These are phyloP conservation scores for Rhinichthys osculus DNA, from an alignment of 2,797 vertebrate genomes.

Conservation along the genomic window DNA sequence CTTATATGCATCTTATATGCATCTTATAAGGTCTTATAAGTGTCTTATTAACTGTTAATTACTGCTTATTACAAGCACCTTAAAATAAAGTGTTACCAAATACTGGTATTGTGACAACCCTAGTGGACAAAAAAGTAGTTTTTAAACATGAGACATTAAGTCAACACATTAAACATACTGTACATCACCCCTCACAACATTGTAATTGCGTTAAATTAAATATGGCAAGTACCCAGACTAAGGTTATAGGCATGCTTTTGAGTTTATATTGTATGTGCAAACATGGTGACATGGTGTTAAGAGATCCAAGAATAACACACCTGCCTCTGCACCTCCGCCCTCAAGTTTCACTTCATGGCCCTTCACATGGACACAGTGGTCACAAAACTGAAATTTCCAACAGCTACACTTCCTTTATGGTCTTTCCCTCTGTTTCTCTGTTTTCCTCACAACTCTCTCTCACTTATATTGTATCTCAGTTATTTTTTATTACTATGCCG, in stretches of 20 bases:
- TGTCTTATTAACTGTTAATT: too few species aligned
- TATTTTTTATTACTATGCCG: not conserved
- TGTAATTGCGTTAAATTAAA: conserved; percentile 19
- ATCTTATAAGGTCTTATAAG: too few species aligned
- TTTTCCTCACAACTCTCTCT: not conserved
- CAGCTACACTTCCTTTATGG: conserved; percentile 24
- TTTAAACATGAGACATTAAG: not conserved
- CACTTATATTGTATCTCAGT: not conserved
- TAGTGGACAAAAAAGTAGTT: not conserved
- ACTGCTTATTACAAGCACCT: too few species aligned
- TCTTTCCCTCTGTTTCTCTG: conserved; percentile 26
- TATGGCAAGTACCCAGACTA: not conserved
- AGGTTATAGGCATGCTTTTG: conserved; percentile 19
- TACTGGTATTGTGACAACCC: not conserved
- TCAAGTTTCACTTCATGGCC: conserved; percentile 5
- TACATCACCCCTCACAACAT: not conserved
- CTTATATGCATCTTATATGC: too few species aligned
- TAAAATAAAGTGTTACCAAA: too few species aligned
- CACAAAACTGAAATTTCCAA: conserved; percentile 36
- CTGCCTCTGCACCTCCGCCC: not conserved
- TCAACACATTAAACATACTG: not conserved
- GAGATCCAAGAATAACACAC: conserved; percentile 47
- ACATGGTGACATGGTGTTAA: conserved; percentile 6
- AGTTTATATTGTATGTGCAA: conserved; percentile 40
- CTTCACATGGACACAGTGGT: conserved; percentile 9